Evolutionary conservation across 2,888 invertebrate genomes (phyloP).

Genomic region (Lasioglossum morio): DNA sequence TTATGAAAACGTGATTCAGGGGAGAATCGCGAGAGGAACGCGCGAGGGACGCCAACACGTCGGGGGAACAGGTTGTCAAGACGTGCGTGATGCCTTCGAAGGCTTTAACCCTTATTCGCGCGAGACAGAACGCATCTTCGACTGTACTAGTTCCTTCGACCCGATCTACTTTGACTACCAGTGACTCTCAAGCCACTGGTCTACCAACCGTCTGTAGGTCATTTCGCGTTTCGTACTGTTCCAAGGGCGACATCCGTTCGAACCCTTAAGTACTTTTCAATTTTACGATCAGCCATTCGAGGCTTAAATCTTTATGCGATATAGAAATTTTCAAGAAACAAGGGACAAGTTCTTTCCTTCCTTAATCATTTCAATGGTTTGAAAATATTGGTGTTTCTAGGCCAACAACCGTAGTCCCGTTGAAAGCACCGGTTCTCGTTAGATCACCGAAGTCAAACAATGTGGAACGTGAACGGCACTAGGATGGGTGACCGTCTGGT

Average conservation of each 20-base stretch:
- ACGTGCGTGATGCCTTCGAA: background rate
- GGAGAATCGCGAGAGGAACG: constrained; percentile 55
- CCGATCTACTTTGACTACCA: constrained; percentile 17
- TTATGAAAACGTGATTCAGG: constrained; percentile 71
- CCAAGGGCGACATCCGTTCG: background rate
- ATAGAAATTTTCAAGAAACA: too few species aligned
- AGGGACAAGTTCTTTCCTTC: too few species aligned
- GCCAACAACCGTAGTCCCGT: too few species aligned
- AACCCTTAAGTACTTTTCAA: background rate
- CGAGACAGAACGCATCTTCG: constrained; percentile 14
- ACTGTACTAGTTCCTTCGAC: constrained; percentile 10
- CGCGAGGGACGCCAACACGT: constrained; percentile 21
- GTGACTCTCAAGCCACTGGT: background rate
- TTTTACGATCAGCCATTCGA: too few species aligned
- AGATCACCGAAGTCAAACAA: too few species aligned
- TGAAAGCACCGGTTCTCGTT: too few species aligned
- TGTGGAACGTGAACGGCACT: too few species aligned
- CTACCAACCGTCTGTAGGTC: background rate
- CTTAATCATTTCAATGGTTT: too few species aligned
- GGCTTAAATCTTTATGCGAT: too few species aligned
- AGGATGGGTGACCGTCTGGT: too few species aligned
- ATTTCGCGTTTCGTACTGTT: background rate
- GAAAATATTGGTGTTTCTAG: too few species aligned
- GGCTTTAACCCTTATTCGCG: constrained; percentile 24
- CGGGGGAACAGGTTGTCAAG: constrained; percentile 59